These are phyloP conservation scores for Regulus satrapa DNA, from an alignment of 2,113 vertebrate genomes.

Conservation along the genomic window DNA sequence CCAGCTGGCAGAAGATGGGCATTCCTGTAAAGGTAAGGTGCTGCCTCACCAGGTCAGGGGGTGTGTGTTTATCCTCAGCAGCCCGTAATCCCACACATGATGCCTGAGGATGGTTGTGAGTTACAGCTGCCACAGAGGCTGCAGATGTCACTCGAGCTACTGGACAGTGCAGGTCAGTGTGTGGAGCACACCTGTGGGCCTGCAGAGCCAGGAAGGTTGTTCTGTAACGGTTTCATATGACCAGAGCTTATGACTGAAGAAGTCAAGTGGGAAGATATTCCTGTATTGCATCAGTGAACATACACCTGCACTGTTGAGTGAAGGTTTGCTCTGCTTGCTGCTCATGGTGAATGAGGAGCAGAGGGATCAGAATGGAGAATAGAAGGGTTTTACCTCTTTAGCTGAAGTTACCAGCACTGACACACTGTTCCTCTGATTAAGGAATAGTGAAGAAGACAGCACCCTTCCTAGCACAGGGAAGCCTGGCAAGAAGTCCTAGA, in stretches of 20 bases:
- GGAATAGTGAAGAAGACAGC: not conserved
- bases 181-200: not conserved
- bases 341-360: not conserved
- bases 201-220: not conserved
- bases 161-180: not conserved
- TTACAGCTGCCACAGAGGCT: not conserved
- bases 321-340: not conserved
- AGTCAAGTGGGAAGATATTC: not conserved
- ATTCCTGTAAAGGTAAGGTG: constrained; percentile 84
- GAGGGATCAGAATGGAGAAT: not conserved
- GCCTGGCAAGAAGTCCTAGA: not conserved
- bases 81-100: not conserved
- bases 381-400: not conserved
- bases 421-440: not conserved
- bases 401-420: not conserved
- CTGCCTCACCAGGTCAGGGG: not conserved
- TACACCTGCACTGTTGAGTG: not conserved
- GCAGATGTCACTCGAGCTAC: not conserved
- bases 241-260: not conserved
- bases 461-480: not conserved
- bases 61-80: not conserved
- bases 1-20: constrained; percentile 87
- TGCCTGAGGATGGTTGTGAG: not conserved
- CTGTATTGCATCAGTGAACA: not conserved
- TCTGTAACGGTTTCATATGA: not conserved